Base-by-base conservation (phyloP, 2,113 vertebrate species). In the Rhynchomys soricoides region DNA sequence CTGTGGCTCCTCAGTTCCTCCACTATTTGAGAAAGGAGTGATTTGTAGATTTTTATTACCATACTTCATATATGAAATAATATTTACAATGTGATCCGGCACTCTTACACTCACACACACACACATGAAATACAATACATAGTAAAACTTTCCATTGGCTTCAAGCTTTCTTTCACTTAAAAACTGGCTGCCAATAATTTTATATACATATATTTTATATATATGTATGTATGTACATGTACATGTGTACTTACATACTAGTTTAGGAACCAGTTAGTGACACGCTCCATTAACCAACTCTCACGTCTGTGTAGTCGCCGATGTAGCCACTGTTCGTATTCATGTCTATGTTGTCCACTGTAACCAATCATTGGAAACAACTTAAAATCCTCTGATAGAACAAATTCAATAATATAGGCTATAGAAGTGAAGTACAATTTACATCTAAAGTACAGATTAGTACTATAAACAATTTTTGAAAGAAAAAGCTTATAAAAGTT, bases 391-490 rank as follows among this genome's bases (percentile, higher is more conserved):
- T 79, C 52, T 29, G 16, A 68, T 68, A 71, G 10, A 83, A 43
- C 55, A 59, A 86, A 83, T 78, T 70, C 40, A 59, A 43, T 77
- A 89, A 64, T 92, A 70, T 48, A 70, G 50, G 9, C 45, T 70
- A 43, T 83, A n/a, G 40, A 95, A 94, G n/a, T 62, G 26, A 91
- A 74, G 12, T 78, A 5, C 2, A 79, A 37, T 85, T 74, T 95
- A 85, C 16, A 19, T 4, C 29, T 85, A 70, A 93, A 79, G 48
- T 59, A 48, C 62, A 48, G 26, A 17, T 90, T 34, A 68, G 34
- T 86, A 59, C 86, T 86, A 91, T 31, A 93, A 66, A 95, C 40
- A 90, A 57, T 34, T 82, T 22, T 82, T 82, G 73, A 93, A 19
- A 95, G 37, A 9, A 43, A 34, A 88, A 85, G 57, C 37, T 77